phyloP scores from a whole-genome alignment of 2,113 vertebrate genomes.

The Megalops atlanticus region DNA sequence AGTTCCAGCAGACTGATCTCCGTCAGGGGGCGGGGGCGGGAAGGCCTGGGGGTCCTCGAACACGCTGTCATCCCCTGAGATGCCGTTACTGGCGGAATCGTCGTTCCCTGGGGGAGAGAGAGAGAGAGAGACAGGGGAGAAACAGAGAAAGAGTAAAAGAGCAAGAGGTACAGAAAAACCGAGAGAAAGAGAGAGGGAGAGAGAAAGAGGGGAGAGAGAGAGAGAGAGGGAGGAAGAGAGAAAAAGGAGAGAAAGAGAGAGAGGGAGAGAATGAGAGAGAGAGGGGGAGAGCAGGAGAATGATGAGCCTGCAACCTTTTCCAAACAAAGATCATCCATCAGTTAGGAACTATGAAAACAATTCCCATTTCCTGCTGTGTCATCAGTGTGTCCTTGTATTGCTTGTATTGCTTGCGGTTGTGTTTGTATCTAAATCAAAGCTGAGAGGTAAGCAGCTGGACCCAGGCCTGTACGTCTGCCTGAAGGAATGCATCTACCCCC shows the following conservation, averaged over 20 bases:
- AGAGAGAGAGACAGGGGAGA: conserved; percentile 35
- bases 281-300: neutral
- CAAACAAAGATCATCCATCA: neutral
- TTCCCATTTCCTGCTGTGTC: too few relatives aligned
- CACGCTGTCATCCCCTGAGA: conserved; percentile 65
- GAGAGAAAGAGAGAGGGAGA: neutral
- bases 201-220: too few relatives aligned
- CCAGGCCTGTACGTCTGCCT: too few relatives aligned
- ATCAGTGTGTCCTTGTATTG: too few relatives aligned
- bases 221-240: neutral
- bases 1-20: conserved; percentile 84
- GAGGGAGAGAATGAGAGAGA: too few relatives aligned
- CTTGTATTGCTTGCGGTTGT: too few relatives aligned
- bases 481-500: too few relatives aligned
- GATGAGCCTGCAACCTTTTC: neutral
- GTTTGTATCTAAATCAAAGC: too few relatives aligned
- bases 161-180: too few relatives aligned
- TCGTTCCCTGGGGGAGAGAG: conserved; percentile 67
- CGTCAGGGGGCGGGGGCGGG: conserved; percentile 70
- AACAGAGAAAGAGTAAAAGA: neutral
- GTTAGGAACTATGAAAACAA: too few relatives aligned
- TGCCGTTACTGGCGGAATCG: conserved; percentile 71
- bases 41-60: conserved; percentile 75
- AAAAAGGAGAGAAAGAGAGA: neutral
- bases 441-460: too few relatives aligned